Evolutionary conservation across 64 coral and sea anemone species (phyloP), one percentile per base, ranked within the genome.

Genomic region (Platygyra sinensis): DNA sequence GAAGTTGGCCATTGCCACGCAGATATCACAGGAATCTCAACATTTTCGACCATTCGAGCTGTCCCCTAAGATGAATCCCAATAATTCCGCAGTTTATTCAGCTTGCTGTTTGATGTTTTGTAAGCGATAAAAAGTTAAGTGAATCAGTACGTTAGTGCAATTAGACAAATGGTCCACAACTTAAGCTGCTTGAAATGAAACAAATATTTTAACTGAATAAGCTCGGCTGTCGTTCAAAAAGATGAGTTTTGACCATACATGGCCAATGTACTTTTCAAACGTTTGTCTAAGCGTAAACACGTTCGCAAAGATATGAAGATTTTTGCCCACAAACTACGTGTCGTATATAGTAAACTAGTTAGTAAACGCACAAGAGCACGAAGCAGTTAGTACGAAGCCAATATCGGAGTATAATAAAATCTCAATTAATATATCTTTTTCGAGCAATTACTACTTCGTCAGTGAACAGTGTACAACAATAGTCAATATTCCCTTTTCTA

Each of bases 381-480:
- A 96, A 78, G 87, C 75, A 83, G 74, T 88, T 74, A 94, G 81
- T 63, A 39, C 88, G 95, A 91, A 77, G 92, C 88, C 91, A 96
- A 94, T 96, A 96, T 96, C 76, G 69, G 27, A 83, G 86, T 93
- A 90, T 96, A 96, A 96, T 96, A 89, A 96, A 96, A 96, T 87
- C 86, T 87, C 91, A 96, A 96, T 96, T 96, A 96, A 96, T 94
- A 96, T 96, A 94, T 96, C 95, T 90, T 96, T 93, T 87, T 94
- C 86, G 87, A 91, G 91, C 95, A 96, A 96, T 96, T 96, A 96
- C 63, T 90, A 96, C 87, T 93, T 89, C 92, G 87, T 87, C 73
- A 74, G 87, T 64, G 57, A 76, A 75, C 82, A 87, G 88, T 36
- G 88, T 59, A 82, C 73, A 89, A 76, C 95, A 94, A 96, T 91